Percentiles rank a stretch among this genome's conserved stretches.
Conservation (phyloP, 2,797 vertebrate species). For the Sebastes steindachneri region DNA sequence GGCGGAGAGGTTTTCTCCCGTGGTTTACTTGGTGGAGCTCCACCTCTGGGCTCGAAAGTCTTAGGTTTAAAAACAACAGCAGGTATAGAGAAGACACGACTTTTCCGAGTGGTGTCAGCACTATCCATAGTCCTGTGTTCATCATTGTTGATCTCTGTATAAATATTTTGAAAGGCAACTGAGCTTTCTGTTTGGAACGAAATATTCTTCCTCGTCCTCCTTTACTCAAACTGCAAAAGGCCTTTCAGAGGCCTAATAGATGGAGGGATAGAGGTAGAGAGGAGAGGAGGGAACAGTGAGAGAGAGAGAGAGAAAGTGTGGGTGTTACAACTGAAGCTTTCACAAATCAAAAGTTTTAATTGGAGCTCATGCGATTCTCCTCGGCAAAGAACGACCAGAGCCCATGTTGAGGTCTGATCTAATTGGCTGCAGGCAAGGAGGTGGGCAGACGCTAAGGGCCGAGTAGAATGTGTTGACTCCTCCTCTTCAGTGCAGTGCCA, state of each 20-base stretch:
- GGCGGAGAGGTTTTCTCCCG: conserved; percentile 67
- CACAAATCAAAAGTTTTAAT: conserved; percentile 53
- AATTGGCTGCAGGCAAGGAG: conserved; percentile 55
- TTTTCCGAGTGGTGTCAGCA: conserved; percentile 57
- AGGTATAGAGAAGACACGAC: conserved; percentile 69
- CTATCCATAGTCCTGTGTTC: conserved; percentile 66
- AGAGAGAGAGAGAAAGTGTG: conserved; percentile 39
- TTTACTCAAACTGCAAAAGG: conserved; percentile 69
- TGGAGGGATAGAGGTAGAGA: conserved; percentile 65
- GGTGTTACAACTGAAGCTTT: conserved; percentile 62
- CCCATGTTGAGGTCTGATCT: conserved; percentile 53
- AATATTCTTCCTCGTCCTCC: conserved; percentile 71
- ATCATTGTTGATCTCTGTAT: conserved; percentile 74
- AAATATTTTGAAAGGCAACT: conserved; percentile 87
- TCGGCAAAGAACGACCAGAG: conserved; percentile 40
- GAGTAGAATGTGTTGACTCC: conserved; percentile 29
- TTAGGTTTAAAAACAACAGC: conserved; percentile 75
- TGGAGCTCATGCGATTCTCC: conserved; percentile 59
- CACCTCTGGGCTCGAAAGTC: conserved; percentile 69
- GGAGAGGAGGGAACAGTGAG: conserved; percentile 48
- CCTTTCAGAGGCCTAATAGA: conserved; percentile 57
- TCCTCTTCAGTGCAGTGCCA: conserved; percentile 74
- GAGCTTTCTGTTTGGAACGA: conserved; percentile 79
- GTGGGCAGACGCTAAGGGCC: conserved; percentile 32
- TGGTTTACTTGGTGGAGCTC: conserved; percentile 65